These are phyloP conservation scores for Oscheius sp. DNA, from an alignment of 2,888 invertebrate species.

Conservation along the genomic window DNA sequence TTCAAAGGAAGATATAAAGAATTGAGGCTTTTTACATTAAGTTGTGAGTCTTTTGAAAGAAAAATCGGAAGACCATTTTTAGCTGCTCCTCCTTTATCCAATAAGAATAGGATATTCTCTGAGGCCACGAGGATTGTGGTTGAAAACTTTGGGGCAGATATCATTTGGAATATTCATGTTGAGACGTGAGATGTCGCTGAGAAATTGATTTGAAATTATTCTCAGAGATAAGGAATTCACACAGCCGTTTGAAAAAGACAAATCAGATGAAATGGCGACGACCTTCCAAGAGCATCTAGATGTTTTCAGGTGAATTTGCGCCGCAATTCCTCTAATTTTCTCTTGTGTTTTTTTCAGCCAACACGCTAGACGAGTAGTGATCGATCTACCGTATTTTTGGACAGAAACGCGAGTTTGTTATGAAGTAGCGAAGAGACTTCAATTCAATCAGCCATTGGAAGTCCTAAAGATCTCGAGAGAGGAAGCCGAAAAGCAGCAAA, in stretches of 20 bases:
- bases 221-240: neutral
- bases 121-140: neutral
- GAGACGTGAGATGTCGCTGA: neutral
- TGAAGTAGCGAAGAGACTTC: neutral
- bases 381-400: constrained; percentile 11
- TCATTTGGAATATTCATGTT: constrained; percentile 14
- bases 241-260: neutral
- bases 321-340: too few species aligned
- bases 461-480: neutral
- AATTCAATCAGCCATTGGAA: neutral
- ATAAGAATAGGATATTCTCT: neutral
- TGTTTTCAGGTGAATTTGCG: constrained; percentile 4
- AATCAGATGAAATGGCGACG: neutral
- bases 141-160: neutral
- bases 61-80: too few species aligned
- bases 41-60: neutral
- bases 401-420: neutral
- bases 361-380: neutral
- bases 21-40: constrained; percentile 2
- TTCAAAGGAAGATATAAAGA: constrained; percentile 5
- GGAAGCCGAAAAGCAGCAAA: neutral
- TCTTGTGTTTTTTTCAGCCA: neutral
- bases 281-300: neutral
- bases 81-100: neutral
- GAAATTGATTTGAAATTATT: neutral